A percentile compares a stretch with the other conserved stretches of the same genome.
These are phyloP conservation scores for Eospalax fontanierii DNA, from an alignment of 2,797 vertebrate species.

Conservation along the genomic window DNA sequence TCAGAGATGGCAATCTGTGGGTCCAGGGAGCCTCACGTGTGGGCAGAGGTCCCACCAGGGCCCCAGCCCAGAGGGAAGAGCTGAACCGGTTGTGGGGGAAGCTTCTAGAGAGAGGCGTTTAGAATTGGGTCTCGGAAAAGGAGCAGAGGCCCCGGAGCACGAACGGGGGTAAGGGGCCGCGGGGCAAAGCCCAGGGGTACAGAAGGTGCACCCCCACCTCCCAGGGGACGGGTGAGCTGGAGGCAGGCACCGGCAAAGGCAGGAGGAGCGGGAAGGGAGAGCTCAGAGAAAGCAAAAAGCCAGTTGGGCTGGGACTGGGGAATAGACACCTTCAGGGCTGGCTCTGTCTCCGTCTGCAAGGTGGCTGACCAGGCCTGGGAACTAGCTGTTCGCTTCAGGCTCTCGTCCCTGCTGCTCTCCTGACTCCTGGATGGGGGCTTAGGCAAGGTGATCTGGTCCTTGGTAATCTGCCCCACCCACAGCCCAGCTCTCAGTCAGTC, in stretches of 20 bases:
- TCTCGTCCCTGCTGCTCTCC: rapidly evolving
- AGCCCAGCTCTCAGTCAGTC: background rate
- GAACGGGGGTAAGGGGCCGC: background rate
- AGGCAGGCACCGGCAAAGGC: background rate
- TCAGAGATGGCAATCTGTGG: background rate
- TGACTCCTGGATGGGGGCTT: background rate
- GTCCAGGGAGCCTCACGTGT: background rate
- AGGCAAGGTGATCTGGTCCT: background rate
- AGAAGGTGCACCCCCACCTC: background rate
- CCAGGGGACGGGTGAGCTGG: background rate
- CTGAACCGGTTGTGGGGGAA: background rate
- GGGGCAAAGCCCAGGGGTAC: background rate
- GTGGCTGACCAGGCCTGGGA: background rate
- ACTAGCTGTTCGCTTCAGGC: background rate
- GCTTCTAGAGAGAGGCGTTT: background rate
- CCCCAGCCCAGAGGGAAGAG: background rate
- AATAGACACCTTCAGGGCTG: background rate
- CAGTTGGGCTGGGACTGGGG: rapidly evolving
- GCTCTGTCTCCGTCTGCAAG: rapidly evolving
- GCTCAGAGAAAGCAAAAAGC: background rate
- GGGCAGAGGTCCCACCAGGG: background rate
- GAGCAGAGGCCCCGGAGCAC: background rate
- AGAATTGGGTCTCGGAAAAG: background rate
- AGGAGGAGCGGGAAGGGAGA: background rate
- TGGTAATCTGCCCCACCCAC: rapidly evolving